Conservation (phyloP, 64 coral and sea anemone genomes). For the Acropora yongei region DNA sequence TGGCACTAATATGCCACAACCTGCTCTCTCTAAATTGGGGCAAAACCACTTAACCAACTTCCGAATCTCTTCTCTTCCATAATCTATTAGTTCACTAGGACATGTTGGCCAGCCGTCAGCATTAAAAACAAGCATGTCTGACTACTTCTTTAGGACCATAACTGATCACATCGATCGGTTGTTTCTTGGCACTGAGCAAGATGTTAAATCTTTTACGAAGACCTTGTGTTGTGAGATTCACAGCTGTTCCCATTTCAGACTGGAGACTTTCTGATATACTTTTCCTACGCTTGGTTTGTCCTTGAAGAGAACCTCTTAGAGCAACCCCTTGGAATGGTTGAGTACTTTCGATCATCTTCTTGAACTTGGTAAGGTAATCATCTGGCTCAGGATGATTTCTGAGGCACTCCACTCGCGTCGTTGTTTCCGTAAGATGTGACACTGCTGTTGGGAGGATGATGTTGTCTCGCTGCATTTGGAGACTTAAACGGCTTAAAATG, state of each 20-base stretch:
- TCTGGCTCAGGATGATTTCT: neutral
- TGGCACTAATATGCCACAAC: neutral
- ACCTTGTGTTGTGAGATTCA: neutral
- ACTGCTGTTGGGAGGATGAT: conserved; percentile 20
- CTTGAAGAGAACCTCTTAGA: conserved; percentile 3
- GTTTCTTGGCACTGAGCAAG: neutral
- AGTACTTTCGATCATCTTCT: neutral
- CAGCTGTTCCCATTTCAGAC: neutral
- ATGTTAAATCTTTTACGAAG: neutral
- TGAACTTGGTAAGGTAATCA: neutral
- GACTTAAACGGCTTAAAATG: neutral
- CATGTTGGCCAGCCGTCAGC: conserved; percentile 32
- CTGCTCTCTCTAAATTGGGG: conserved; percentile 20
- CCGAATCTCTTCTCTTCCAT: conserved; percentile 21
- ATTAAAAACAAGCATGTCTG: conserved; percentile 65
- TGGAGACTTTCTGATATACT: neutral
- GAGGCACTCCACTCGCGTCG: neutral
- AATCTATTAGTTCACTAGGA: conserved; percentile 17
- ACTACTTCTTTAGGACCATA: conserved; percentile 1
- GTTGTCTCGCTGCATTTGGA: conserved; percentile 8
- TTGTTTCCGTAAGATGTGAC: conserved; percentile 13
- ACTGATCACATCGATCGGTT: neutral
- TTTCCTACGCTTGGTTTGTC: neutral
- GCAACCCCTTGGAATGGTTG: neutral
- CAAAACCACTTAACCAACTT: conserved; percentile 29